These are phyloP conservation scores for Hirudo medicinalis DNA, from an alignment of 1,140 invertebrate genomes.

Conservation along the genomic window DNA sequence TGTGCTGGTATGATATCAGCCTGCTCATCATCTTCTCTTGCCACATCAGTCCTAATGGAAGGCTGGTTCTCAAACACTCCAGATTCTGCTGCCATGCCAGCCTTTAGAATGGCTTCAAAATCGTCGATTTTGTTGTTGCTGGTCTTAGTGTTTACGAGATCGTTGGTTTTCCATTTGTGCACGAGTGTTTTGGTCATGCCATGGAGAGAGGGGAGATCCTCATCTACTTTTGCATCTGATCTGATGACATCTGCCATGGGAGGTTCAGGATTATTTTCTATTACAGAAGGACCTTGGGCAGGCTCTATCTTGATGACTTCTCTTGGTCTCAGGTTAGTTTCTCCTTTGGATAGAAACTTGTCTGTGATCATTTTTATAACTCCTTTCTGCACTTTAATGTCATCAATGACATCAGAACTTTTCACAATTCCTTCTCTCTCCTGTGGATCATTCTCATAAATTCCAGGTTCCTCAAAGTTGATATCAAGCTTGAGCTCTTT, in stretches of 20 bases:
- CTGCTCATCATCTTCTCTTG: constrained; percentile 12
- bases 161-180: constrained; percentile 21
- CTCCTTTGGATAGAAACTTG: not conserved
- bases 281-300: not conserved
- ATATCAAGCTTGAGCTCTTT: constrained; percentile 4
- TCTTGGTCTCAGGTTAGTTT: not conserved
- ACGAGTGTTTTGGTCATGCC: constrained; percentile 18
- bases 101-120: constrained; percentile 3
- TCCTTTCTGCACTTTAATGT: constrained; percentile 3
- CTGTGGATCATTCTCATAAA: constrained; percentile 20
- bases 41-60: constrained; percentile 11
- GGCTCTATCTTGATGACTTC: constrained; percentile 5
- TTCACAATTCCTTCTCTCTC: constrained; percentile 17
- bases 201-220: constrained; percentile 3
- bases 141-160: not conserved
- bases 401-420: not conserved
- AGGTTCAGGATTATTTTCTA: constrained; percentile 13
- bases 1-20: not conserved
- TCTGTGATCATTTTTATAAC: constrained; percentile 12
- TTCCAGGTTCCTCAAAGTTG: constrained; percentile 7
- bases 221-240: not conserved
- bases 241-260: constrained; percentile 7
- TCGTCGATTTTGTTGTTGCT: constrained; percentile 15
- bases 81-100: constrained; percentile 10
- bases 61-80: constrained; percentile 20